phyloP scores from a whole-genome alignment of 2,113 vertebrate genomes.

The Sinocyclocheilus rhinocerous region DNA sequence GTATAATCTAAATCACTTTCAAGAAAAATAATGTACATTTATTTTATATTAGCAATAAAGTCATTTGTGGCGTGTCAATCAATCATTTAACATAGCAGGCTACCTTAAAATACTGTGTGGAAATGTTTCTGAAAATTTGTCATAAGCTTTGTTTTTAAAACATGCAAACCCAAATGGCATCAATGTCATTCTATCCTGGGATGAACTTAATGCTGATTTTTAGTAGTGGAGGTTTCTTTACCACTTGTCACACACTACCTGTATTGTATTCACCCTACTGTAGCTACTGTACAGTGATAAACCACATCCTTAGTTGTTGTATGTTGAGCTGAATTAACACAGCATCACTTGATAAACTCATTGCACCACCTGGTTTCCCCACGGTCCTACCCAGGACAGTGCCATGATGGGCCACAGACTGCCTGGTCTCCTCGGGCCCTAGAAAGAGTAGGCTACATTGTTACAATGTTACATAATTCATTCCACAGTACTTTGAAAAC shows the following conservation, averaged over 20 bases:
- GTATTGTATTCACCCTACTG: background rate
- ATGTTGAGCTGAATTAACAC: background rate
- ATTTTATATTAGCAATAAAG: background rate
- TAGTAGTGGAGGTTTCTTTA: background rate
- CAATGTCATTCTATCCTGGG: background rate
- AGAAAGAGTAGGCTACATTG: constrained; percentile 45
- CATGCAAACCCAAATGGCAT: background rate
- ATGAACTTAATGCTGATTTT: background rate
- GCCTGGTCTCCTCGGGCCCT: constrained; percentile 10
- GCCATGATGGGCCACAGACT: background rate
- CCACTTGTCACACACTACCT: background rate
- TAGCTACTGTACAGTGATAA: background rate
- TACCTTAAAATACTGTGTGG: background rate
- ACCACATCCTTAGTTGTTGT: background rate
- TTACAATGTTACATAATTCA: constrained; percentile 64
- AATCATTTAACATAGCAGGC: background rate
- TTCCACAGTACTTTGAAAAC: constrained; percentile 55
- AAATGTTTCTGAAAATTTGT: background rate
- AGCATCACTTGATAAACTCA: background rate
- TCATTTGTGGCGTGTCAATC: background rate
- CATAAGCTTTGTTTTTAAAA: background rate
- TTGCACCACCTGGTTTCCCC: background rate
- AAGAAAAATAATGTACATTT: background rate
- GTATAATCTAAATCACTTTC: background rate
- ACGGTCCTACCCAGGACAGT: background rate